Percentiles rank a stretch among this genome's conserved stretches.
Evolutionary conservation across 2,797 vertebrate genomes (phyloP).

Genomic region (Phataginus tetradactyla): DNA sequence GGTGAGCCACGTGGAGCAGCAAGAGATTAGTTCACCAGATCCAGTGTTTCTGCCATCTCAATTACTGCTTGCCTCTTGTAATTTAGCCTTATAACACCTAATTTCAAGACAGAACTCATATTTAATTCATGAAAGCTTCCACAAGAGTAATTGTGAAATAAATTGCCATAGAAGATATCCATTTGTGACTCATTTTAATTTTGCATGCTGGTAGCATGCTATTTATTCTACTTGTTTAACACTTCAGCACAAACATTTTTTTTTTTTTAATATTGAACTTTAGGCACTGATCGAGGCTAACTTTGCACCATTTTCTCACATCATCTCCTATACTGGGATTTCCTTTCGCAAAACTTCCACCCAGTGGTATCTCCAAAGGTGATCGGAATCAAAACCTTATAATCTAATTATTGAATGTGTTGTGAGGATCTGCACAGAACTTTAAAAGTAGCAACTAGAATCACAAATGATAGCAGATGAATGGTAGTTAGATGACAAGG

Average conservation of each 20-base stretch:
- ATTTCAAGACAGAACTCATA: slow-evolving; percentile 99
- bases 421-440: slow-evolving; percentile 85
- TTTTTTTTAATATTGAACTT: slow-evolving; percentile 86
- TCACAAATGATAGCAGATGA: slow-evolving; percentile 86
- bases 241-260: slow-evolving; percentile 88
- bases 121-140: slow-evolving; percentile 99
- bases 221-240: slow-evolving; percentile 91
- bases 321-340: slow-evolving; percentile 63
- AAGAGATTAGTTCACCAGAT: slow-evolving; percentile 99
- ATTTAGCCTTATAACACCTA: slow-evolving; percentile 99
- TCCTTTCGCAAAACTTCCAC: slow-evolving; percentile 75
- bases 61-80: slow-evolving; percentile 99
- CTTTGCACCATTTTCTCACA: slow-evolving; percentile 78
- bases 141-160: slow-evolving; percentile 99
- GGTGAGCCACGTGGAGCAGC: slow-evolving; percentile 92
- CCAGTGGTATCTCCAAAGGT: slow-evolving; percentile 70
- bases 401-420: slow-evolving; percentile 86
- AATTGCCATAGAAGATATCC: slow-evolving; percentile 97
- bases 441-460: slow-evolving; percentile 87
- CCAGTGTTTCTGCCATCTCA: slow-evolving; percentile 97
- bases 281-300: slow-evolving; percentile 82
- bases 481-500: slow-evolving; percentile 88
- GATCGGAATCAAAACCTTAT: slow-evolving; percentile 83
- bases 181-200: slow-evolving; percentile 95
- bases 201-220: slow-evolving; percentile 89